A percentile compares a stretch with the other conserved stretches of the same genome.
Conservation (phyloP, 2,888 invertebrate species). For the Ophion slaviceki region DNA sequence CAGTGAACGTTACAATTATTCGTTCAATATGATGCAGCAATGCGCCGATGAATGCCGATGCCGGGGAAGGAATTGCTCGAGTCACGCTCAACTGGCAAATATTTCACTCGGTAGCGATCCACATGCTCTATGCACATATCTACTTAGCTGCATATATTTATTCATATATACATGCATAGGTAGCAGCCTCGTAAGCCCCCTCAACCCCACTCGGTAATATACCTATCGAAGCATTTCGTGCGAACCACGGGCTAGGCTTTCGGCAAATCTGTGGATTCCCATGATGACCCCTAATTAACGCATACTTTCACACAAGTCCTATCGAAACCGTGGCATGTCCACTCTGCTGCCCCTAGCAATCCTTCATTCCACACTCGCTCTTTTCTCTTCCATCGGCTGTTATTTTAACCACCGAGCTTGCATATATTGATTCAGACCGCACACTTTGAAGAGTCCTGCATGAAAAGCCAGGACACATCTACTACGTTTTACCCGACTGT, state of each 20-base stretch:
- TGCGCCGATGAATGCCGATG: conserved; percentile 36
- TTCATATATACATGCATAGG: conserved; percentile 7
- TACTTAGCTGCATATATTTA: not conserved
- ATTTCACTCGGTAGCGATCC: conserved; percentile 54
- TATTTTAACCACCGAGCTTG: conserved; percentile 5
- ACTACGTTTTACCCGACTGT: too few species aligned
- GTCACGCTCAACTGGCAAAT: conserved; percentile 49
- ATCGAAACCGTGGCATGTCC: conserved; percentile 42
- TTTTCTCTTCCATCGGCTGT: not conserved
- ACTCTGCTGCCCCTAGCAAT: conserved; percentile 16
- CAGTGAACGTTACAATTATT: conserved; percentile 31
- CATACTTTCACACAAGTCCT: conserved; percentile 74
- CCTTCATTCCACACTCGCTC: conserved; percentile 22
- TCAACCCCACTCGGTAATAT: conserved; percentile 7
- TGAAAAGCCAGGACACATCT: too few species aligned
- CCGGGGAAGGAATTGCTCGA: conserved; percentile 51
- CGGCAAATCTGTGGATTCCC: conserved; percentile 79
- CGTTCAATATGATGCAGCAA: conserved; percentile 27
- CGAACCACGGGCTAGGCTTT: conserved; percentile 64
- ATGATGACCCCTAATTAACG: conserved; percentile 79
- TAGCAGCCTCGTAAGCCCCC: too few species aligned
- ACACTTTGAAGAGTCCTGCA: too few species aligned
- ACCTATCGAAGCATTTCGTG: conserved; percentile 57
- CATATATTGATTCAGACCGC: not conserved
- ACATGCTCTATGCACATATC: conserved; percentile 14